Base-by-base conservation (phyloP, 2,888 invertebrate species). In the Conus canariensis region DNA sequence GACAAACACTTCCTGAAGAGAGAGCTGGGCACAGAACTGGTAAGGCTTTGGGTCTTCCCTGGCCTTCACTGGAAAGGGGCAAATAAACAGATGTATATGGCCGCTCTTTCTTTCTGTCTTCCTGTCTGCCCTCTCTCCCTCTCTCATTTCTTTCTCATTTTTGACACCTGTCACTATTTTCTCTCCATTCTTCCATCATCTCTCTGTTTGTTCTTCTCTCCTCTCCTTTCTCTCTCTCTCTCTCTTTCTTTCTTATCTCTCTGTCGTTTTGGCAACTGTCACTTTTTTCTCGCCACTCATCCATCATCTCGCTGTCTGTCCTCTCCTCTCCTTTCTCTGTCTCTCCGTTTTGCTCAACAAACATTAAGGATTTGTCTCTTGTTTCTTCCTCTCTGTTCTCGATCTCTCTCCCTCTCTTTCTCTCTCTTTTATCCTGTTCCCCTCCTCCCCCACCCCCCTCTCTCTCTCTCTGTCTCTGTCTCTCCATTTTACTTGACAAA, bases 1-100 rank as follows among this genome's bases (percentile, higher is more conserved):
- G 96, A 96, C 59, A 96, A 96, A 90, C 96, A 96, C 90, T 93
- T 96, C 22, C 94, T 96, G 8, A 96, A 96, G 90, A 91, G 96
- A 90, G 96, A 96, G 92, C 94, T 96, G 8, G 95, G 95, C 56
- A 85, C 85, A n/a, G 85, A 96, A 94, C 92, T 96, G 94, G 96
- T 96, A 93, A 92, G 93, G 90, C 45, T 45, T 45, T 45, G 45
- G 45, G 45, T 45, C 45, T 45, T 45, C 45, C 45, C 45, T 2
- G 45, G 45, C 45, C 45, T 4, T 45, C 45, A 45, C 45, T 4
- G 45, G 4, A 45, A 45, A 45, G 45, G 45, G 45, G 45, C 45
- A 45, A 4, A 45, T 45, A 64, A 64, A 64, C 10, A 16, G 64
- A 4, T 64, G 64, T 14, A 14, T 14, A 64, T 0, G 22, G 8